Evolutionary conservation across 2,888 invertebrate genomes (phyloP).

Genomic region (Sminthurinus aureus): DNA sequence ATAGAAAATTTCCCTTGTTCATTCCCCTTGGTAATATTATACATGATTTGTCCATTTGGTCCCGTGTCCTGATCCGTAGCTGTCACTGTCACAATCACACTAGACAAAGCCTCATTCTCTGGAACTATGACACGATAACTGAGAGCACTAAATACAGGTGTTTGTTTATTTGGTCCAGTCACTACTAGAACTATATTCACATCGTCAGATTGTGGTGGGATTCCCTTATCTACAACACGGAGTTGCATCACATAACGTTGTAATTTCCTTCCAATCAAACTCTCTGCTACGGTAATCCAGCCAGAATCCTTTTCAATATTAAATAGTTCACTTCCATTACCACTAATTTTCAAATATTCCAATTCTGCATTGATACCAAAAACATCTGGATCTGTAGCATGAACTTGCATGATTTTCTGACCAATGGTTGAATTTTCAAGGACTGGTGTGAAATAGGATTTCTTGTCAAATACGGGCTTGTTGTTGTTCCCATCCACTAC

Average conservation of each 20-base stretch:
- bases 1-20: slow-evolving; percentile 81
- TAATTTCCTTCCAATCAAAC: slow-evolving; percentile 66
- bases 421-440: slow-evolving; percentile 78
- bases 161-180: slow-evolving; percentile 82
- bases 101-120: slow-evolving; percentile 87
- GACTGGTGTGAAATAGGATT: slow-evolving; percentile 80
- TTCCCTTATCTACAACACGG: slow-evolving; percentile 84
- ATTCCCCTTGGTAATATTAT: slow-evolving; percentile 84
- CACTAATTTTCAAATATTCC: slow-evolving; percentile 76
- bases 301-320: slow-evolving; percentile 78
- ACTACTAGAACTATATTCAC: slow-evolving; percentile 77
- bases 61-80: slow-evolving; percentile 87
- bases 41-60: slow-evolving; percentile 87
- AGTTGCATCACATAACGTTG: slow-evolving; percentile 74
- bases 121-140: slow-evolving; percentile 85
- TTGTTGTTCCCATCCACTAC: slow-evolving; percentile 93
- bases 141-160: slow-evolving; percentile 82
- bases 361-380: slow-evolving; percentile 90
- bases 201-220: slow-evolving; percentile 83
- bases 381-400: slow-evolving; percentile 78
- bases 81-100: slow-evolving; percentile 82
- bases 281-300: slow-evolving; percentile 77
- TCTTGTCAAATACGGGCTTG: slow-evolving; percentile 80
- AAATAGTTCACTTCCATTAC: slow-evolving; percentile 81
- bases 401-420: slow-evolving; percentile 73